Evolutionary conservation across 2,888 invertebrate genomes (phyloP).

Genomic region (Stenodera caucasica): DNA sequence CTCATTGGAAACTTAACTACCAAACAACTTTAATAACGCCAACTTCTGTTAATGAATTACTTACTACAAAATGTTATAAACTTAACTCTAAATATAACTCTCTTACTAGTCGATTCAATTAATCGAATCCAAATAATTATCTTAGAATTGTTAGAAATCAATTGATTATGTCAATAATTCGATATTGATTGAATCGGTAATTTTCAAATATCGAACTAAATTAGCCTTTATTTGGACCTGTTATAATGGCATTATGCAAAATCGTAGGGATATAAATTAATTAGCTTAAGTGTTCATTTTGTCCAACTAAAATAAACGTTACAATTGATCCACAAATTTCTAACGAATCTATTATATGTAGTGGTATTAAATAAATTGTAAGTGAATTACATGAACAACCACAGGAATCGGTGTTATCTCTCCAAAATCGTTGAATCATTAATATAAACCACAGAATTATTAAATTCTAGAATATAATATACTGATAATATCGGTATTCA

Average conservation of each 20-base stretch:
- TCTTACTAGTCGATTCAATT: not conserved
- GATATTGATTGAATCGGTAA: no score
- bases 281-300: constrained; percentile 41
- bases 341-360: constrained; percentile 18
- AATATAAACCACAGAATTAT: no score
- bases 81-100: constrained; percentile 19
- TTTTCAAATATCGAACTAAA: no score
- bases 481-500: no score
- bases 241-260: no score
- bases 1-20: constrained; percentile 29
- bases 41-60: constrained; percentile 28
- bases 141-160: not conserved
- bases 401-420: no score
- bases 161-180: no score
- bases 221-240: no score
- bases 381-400: not conserved
- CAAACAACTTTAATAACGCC: constrained; percentile 27
- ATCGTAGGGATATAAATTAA: constrained; percentile 43
- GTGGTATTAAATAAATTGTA: constrained; percentile 17
- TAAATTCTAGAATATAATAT: no score
- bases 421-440: no score
- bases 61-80: constrained; percentile 24
- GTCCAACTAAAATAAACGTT: constrained; percentile 34
- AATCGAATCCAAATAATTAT: not conserved
- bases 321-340: constrained; percentile 25